Evolutionary conservation across 2,888 invertebrate genomes (phyloP).

Genomic region (Tenthredo notha): DNA sequence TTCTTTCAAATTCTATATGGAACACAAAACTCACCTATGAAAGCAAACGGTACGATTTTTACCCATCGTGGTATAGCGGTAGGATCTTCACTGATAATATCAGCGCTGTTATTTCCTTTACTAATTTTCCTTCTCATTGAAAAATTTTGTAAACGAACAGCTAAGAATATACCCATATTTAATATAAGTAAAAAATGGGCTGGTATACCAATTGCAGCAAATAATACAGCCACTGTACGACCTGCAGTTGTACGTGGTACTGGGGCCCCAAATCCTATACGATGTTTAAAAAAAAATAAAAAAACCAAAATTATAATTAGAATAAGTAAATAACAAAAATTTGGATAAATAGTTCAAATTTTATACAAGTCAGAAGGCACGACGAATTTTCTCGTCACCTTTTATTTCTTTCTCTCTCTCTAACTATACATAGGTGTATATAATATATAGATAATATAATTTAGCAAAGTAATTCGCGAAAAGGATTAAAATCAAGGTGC

Average conservation of each 20-base stretch:
- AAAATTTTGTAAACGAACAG: conserved; percentile 79
- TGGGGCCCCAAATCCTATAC: conserved; percentile 87
- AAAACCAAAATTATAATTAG: too few species aligned
- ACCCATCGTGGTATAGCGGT: conserved; percentile 71
- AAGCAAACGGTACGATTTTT: conserved; percentile 70
- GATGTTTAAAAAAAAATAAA: neutral
- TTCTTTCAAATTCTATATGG: neutral
- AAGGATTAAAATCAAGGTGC: conserved; percentile 51
- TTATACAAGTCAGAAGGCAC: neutral
- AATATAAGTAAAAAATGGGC: conserved; percentile 83
- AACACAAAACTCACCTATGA: conserved; percentile 65
- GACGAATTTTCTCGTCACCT: neutral
- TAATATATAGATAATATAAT: neutral
- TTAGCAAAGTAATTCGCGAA: conserved; percentile 15
- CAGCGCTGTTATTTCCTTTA: neutral
- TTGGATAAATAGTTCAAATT: neutral
- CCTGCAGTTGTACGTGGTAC: conserved; percentile 85
- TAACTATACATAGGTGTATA: neutral
- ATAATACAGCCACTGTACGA: conserved; percentile 82
- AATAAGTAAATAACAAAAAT: neutral
- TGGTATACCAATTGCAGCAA: conserved; percentile 85
- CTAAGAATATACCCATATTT: conserved; percentile 80
- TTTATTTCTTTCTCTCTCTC: neutral
- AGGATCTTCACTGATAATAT: conserved; percentile 54
- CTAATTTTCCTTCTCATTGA: conserved; percentile 70